Evolutionary conservation across 1,140 invertebrate species (phyloP), one percentile per base, ranked within the genome.

Genomic region (Pararge aegeria): DNA sequence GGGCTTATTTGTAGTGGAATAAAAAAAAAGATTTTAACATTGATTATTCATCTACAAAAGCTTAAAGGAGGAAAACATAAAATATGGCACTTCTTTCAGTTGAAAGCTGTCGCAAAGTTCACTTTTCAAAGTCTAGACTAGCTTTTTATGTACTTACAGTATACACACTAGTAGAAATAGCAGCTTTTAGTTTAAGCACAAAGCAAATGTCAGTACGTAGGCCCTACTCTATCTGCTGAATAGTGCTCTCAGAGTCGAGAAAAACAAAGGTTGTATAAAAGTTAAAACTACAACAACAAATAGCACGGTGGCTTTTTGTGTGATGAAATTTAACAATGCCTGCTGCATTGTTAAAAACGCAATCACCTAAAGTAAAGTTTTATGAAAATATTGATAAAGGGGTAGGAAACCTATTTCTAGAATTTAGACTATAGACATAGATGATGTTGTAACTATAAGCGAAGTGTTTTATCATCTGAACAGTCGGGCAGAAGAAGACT

Each of bases 191-290:
- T 34, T 34, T 27, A 7, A 34, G 18, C 18, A 46, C 42, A 46
- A 46, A 46, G 42, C 42, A 46, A 46, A 46, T 15, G 15, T 46
- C 16, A 46, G 18, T 20, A 9, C 18, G 18, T n/a, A 20, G 1
- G 42, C 18, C 42, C 42, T n/a, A 20, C 1, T 7, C 15, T 1
- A 1, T 46, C 5, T 10, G 20, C 2, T 51, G 49, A 51, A 51
- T 18, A 37, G 49, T 34, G 49, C 49, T 51, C 30, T 51, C 15
- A 34, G 24, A 21, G 49, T 34, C n/a, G 49, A 10, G 42, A 20
- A 51, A 51, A 34, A 51, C 27, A 51, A 51, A 51, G 30, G 27
- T n/a, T 34, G 49, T 34, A 51, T 34, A 19, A 30, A 34, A 34
- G 30, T 34, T 2, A 30, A 9, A 18, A 46, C 38, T 12, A 40